Conservation (phyloP, 2,888 invertebrate genomes). For the Oasisia sp. region DNA sequence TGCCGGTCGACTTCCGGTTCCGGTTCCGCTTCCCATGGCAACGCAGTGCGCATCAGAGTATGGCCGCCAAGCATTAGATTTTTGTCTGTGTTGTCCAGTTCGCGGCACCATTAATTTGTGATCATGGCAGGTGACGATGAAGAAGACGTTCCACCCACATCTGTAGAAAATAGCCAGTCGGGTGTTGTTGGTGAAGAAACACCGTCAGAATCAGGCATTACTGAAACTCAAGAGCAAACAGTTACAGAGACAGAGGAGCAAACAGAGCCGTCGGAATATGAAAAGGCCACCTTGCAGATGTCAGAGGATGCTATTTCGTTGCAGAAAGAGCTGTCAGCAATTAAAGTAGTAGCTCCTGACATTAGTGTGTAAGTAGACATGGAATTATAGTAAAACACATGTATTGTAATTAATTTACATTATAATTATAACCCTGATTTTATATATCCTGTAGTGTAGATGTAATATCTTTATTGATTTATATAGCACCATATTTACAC, state of each 20-base stretch:
- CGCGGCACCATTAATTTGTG: background rate
- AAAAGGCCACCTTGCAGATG: conserved; percentile 36
- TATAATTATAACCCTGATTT: background rate
- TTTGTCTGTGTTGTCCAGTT: background rate
- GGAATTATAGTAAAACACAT: conserved; percentile 20
- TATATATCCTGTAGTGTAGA: too few species aligned
- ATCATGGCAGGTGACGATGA: background rate
- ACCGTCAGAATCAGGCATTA: conserved; percentile 41
- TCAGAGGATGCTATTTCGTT: conserved; percentile 53
- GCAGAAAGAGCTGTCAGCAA: conserved; percentile 58
- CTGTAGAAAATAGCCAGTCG: background rate
- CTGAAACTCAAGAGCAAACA: conserved; percentile 35
- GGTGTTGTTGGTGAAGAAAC: background rate
- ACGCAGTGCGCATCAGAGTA: background rate
- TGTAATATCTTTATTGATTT: too few species aligned
- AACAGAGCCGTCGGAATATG: conserved; percentile 31
- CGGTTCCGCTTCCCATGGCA: conserved; percentile 11
- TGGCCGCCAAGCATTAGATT: conserved; percentile 1
- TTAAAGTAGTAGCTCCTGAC: conserved; percentile 55
- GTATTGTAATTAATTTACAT: too few species aligned
- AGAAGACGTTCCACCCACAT: background rate
- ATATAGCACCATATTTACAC: too few species aligned
- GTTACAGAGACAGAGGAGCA: conserved; percentile 31
- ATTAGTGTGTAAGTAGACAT: conserved; percentile 31
- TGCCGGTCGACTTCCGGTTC: background rate